Base-by-base conservation (phyloP, 1,140 invertebrate genomes). In the Oryctes rhinoceros region DNA sequence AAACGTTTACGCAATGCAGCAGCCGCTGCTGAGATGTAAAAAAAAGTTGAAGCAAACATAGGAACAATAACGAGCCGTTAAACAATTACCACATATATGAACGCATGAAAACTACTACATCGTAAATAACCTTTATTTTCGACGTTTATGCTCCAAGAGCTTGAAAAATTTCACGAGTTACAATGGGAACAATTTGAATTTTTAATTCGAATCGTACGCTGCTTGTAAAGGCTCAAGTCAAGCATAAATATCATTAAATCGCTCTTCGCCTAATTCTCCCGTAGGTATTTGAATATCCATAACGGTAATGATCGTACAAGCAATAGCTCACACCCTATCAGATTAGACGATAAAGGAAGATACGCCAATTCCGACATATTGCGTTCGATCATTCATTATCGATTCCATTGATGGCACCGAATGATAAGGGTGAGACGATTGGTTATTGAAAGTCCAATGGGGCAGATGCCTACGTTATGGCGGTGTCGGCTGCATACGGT, bases 381-480 rank as follows among this genome's bases (percentile, higher is more conserved):
- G 65, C 20, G 53, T 20, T 20, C 53, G 20, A 67, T 67, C 65
- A 67, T 67, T 67, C 65, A 67, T 67, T 67, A 67, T 67, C 65
- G 65, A 67, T 67, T 67, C 65, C 65, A 67, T 67, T 67, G 65
- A 67, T 67, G 65, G 30, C 65, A 67, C 18, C 9, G 65, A 7
- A 65, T 35, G 65, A 67, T 67, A 67, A 67, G 65, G 65, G 65
- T 67, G 65, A 67, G 65, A 67, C 65, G 65, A 67, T 67, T 67
- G 65, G 65, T 67, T 67, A 67, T 67, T 67, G 65, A 67, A 35
- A 18, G 65, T 24, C 65, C 65, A 67, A 67, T 67, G 65, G 65
- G 65, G 18, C 65, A 67, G 65, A 67, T 67, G 65, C 65, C 65
- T 62, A 62, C 53, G 53, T 62, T 62, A 62, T 62, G 24, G 24